Evolutionary conservation across 2,888 invertebrate species (phyloP).

Genomic region (Epinotia brunnichana): DNA sequence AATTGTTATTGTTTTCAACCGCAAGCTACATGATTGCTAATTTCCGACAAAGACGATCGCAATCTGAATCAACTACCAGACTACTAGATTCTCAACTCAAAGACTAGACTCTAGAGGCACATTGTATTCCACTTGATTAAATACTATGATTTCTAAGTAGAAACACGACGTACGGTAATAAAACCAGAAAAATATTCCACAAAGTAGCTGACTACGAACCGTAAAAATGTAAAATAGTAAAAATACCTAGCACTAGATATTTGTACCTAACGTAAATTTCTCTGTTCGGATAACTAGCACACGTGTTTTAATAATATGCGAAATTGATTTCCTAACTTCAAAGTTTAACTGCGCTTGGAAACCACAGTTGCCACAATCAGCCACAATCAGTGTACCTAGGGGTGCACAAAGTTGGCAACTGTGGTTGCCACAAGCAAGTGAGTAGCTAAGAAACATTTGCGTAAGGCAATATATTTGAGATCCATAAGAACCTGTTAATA

Average conservation of each 20-base stretch:
- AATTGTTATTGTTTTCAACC: neutral
- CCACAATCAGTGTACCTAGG: no score
- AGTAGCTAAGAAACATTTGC: neutral
- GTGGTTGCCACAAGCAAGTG: no score
- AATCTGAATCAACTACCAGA: neutral
- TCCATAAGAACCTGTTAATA: neutral
- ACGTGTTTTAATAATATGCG: no score
- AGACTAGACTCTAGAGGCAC: neutral
- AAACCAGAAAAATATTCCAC: neutral
- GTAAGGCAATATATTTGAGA: neutral
- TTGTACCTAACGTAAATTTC: no score
- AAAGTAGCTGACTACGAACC: neutral
- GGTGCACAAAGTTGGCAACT: no score
- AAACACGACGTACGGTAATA: neutral
- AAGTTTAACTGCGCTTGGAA: no score
- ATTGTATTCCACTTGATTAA: constrained; percentile 1
- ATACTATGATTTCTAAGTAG: constrained; percentile 4
- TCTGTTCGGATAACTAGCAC: no score
- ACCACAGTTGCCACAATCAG: no score
- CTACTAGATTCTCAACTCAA: no score
- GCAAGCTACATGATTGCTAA: constrained; percentile 6
- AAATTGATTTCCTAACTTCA: no score
- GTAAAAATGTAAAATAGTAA: neutral
- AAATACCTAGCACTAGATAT: neutral
- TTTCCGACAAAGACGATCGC: constrained; percentile 1